A percentile compares a stretch with the other conserved stretches of the same genome.
phyloP scores from a whole-genome alignment of 2,888 invertebrate genomes.

The Cetonia aurata region DNA sequence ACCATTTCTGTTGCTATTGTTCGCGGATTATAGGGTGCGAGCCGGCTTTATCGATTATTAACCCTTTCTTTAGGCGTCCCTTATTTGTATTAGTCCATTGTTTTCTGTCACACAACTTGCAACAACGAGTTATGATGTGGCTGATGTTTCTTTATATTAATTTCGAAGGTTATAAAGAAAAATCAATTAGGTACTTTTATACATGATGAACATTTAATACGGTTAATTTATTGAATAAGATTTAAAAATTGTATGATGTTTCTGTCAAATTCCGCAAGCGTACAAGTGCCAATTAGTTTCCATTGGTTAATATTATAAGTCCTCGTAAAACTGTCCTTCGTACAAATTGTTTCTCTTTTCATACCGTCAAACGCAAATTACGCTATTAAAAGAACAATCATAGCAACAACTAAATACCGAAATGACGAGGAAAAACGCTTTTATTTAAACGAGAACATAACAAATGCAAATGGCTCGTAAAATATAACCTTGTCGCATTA shows the following conservation, averaged over 20 bases:
- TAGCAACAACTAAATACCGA: slow-evolving; percentile 8
- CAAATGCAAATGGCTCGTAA: slow-evolving; percentile 7
- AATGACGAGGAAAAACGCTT: slow-evolving; percentile 8
- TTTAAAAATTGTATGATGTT: too few species aligned
- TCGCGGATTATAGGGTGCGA: slow-evolving; percentile 2
- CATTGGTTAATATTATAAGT: too few species aligned
- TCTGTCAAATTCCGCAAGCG: too few species aligned
- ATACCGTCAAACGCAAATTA: neutral
- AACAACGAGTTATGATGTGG: too few species aligned
- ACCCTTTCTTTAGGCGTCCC: slow-evolving; percentile 2
- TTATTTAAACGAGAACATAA: slow-evolving; percentile 11
- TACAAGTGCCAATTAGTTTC: too few species aligned
- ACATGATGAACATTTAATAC: too few species aligned
- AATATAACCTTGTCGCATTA: slow-evolving; percentile 14
- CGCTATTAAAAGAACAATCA: neutral
- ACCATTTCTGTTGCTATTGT: slow-evolving; percentile 24
- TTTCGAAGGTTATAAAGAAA: too few species aligned
- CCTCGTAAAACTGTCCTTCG: neutral
- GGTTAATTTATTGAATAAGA: too few species aligned
- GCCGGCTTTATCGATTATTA: slow-evolving; percentile 16
- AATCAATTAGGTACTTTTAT: too few species aligned
- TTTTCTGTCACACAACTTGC: slow-evolving; percentile 5
- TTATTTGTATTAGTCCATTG: slow-evolving; percentile 14
- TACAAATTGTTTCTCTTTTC: neutral
- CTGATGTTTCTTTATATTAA: too few species aligned